Conservation (phyloP, 2,113 vertebrate genomes). For the Halcyon senegalensis region DNA sequence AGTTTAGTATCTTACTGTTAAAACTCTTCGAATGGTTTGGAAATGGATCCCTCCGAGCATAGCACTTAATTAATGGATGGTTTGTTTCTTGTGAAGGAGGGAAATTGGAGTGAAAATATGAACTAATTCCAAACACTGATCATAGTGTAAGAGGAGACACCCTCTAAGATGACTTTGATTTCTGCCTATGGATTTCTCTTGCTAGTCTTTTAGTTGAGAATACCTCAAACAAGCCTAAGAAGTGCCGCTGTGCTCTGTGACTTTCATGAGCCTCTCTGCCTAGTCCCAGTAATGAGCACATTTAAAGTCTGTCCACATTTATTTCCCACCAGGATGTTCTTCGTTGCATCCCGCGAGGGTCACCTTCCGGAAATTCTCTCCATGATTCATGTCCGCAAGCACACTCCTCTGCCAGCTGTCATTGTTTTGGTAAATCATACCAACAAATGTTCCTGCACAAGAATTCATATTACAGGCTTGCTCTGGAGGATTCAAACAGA, state of each 20-base stretch:
- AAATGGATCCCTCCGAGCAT: neutral
- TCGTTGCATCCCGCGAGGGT: constrained; percentile 94
- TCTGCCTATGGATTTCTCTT: neutral
- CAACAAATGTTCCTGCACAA: constrained; percentile 61
- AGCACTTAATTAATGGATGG: neutral
- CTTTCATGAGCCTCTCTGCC: constrained; percentile 40
- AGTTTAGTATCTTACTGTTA: neutral
- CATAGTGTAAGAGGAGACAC: neutral
- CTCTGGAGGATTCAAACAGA: constrained; percentile 11
- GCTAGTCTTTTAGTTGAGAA: neutral
- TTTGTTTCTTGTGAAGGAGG: neutral
- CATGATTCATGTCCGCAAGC: constrained; percentile 95
- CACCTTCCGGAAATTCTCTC: constrained; percentile 96
- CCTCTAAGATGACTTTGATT: neutral
- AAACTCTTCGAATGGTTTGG: neutral
- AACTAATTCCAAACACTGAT: neutral
- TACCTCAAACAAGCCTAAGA: neutral
- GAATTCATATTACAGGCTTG: constrained; percentile 3
- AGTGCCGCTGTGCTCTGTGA: neutral
- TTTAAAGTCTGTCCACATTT: constrained; percentile 68
- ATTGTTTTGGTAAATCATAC: constrained; percentile 89
- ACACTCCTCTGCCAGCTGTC: constrained; percentile 95
- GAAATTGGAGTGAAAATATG: neutral
- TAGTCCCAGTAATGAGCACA: constrained; percentile 59
- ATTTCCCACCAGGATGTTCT: constrained; percentile 89